These are phyloP conservation scores for Sandelia bainsii DNA, from an alignment of 2,797 vertebrate genomes.

Conservation along the genomic window DNA sequence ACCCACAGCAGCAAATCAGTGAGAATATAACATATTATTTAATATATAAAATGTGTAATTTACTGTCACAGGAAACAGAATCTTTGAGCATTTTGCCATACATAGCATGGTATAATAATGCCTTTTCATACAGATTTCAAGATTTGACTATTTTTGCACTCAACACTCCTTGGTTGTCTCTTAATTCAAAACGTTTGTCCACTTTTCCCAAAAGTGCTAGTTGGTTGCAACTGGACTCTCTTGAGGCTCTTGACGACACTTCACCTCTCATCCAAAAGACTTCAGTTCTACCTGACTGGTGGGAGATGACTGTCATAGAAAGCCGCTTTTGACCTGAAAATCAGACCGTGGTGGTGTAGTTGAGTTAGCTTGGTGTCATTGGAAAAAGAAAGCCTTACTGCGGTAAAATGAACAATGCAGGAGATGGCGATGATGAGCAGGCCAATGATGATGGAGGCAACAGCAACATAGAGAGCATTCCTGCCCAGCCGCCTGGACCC, in stretches of 20 bases:
- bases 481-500: conserved; percentile 88
- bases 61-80: not conserved
- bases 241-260: too few species aligned
- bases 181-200: not conserved
- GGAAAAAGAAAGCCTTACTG: conserved; percentile 75
- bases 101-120: too few species aligned
- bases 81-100: too few species aligned
- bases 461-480: conserved; percentile 88
- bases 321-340: not conserved
- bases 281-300: too few species aligned
- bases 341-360: not conserved
- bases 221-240: not conserved
- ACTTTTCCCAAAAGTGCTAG: not conserved
- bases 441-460: conserved; percentile 92
- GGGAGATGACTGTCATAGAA: not conserved
- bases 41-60: not conserved
- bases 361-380: not conserved
- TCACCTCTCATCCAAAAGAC: too few species aligned
- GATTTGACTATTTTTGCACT: too few species aligned
- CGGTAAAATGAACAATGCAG: conserved; percentile 87
- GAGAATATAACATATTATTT: not conserved
- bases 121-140: too few species aligned
- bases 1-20: not conserved
- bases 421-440: conserved; percentile 87
- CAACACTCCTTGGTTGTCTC: too few species aligned